phyloP scores from a whole-genome alignment of 2,113 vertebrate genomes.

The Crotalus horridus region DNA sequence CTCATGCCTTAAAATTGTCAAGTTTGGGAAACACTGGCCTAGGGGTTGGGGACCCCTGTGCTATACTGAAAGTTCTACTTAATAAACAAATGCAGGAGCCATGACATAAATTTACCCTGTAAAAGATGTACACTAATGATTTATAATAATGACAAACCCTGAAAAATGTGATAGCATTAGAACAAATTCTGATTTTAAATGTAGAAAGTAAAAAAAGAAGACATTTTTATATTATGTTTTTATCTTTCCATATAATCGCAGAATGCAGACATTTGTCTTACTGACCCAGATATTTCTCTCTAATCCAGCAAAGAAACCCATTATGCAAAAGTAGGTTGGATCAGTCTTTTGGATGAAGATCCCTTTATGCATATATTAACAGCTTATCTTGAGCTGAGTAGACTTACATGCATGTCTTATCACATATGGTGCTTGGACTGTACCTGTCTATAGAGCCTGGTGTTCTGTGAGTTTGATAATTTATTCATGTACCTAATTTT shows the following conservation, averaged over 20 bases:
- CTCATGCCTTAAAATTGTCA: no score
- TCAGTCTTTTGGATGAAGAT: not conserved
- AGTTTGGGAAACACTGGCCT: no score
- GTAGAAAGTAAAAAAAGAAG: not conserved
- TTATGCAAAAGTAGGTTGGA: not conserved
- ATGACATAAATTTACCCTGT: not conserved
- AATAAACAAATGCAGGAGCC: not conserved
- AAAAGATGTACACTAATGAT: not conserved
- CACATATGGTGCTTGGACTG: not conserved
- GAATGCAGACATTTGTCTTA: not conserved
- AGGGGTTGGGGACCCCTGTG: no score
- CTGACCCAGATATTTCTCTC: not conserved
- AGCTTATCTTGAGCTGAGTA: not conserved
- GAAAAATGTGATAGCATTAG: not conserved
- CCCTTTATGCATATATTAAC: not conserved
- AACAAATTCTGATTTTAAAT: not conserved
- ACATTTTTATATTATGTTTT: not conserved
- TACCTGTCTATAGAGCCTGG: not conserved
- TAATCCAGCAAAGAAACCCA: not conserved
- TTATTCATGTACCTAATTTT: not conserved
- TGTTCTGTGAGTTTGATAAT: not conserved
- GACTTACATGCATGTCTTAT: not conserved
- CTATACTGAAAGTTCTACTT: not conserved
- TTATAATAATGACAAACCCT: not conserved
- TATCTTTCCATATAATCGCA: not conserved